These are phyloP conservation scores for Columba guinea DNA, from an alignment of 2,797 vertebrate genomes.

Conservation along the genomic window DNA sequence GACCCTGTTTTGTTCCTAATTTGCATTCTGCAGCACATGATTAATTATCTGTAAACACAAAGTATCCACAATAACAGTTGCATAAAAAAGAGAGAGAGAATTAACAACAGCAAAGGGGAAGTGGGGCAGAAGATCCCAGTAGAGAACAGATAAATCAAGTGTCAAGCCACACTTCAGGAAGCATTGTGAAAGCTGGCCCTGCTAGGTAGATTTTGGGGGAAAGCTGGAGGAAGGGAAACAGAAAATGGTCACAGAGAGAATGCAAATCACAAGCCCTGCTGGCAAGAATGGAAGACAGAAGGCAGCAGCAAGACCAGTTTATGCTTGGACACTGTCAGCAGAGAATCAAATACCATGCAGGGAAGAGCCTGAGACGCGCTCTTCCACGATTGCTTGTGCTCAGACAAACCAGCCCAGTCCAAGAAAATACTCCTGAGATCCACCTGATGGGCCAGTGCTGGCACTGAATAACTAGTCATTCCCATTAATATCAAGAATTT, in stretches of 20 bases:
- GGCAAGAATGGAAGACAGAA: not conserved
- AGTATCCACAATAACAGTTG: not conserved
- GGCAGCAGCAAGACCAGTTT: not conserved
- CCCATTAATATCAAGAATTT: not conserved
- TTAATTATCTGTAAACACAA: not conserved
- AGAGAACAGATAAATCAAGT: not conserved
- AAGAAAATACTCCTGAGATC: not conserved
- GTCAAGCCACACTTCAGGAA: not conserved
- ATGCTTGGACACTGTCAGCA: not conserved
- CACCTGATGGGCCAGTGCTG: not conserved
- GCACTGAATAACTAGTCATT: not conserved
- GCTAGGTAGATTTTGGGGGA: not conserved
- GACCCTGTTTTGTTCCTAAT: not conserved
- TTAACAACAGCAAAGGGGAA: not conserved
- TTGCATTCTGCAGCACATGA: not conserved
- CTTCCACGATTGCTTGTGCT: not conserved
- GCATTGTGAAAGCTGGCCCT: not conserved
- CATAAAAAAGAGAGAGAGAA: not conserved
- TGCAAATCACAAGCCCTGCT: not conserved
- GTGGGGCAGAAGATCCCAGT: not conserved
- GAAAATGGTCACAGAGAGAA: not conserved
- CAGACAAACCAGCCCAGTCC: not conserved
- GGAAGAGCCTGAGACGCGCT: not conserved
- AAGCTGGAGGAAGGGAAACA: not conserved
- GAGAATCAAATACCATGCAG: not conserved